Percentiles rank a stretch among this genome's conserved stretches.
phyloP scores from a whole-genome alignment of 92 coral and sea anemone species.

The Epizoanthus ramosus region DNA sequence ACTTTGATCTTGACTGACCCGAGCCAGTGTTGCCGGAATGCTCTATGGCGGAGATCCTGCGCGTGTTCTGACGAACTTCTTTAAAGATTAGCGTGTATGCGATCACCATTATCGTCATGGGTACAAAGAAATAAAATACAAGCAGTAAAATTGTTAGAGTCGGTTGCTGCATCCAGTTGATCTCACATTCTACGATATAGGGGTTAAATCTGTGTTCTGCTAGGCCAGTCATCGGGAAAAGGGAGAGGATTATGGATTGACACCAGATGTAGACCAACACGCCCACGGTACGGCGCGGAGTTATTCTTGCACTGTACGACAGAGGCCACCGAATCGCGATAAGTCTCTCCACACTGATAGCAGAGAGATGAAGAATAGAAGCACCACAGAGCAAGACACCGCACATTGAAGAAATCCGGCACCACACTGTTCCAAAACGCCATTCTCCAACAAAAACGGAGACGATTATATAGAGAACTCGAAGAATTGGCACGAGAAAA shows the following conservation, averaged over 20 bases:
- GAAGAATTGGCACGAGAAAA: constrained; percentile 74
- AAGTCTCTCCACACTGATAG: constrained; percentile 84
- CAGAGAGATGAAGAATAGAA: constrained; percentile 90
- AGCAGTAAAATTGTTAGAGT: constrained; percentile 66
- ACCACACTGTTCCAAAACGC: constrained; percentile 86
- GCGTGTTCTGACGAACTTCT: constrained; percentile 72
- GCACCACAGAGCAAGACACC: constrained; percentile 86
- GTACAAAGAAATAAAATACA: constrained; percentile 70
- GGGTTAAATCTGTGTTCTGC: constrained; percentile 81
- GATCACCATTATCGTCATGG: constrained; percentile 65
- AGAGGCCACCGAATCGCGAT: constrained; percentile 89
- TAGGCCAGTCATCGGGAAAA: constrained; percentile 82
- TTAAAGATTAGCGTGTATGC: constrained; percentile 78
- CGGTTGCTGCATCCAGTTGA: constrained; percentile 76
- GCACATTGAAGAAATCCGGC: constrained; percentile 83
- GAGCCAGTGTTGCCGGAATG: constrained; percentile 21
- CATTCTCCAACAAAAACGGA: constrained; percentile 72
- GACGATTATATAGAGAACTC: constrained; percentile 70
- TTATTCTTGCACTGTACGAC: constrained; percentile 67
- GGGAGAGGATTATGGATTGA: constrained; percentile 46
- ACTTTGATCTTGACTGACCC: constrained; percentile 18
- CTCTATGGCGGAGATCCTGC: constrained; percentile 65
- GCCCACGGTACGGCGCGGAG: constrained; percentile 63
- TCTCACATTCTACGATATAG: constrained; percentile 77
- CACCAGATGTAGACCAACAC: constrained; percentile 70